Base-by-base conservation (phyloP, 2,797 vertebrate species). In the Myiotriccus ornatus region DNA sequence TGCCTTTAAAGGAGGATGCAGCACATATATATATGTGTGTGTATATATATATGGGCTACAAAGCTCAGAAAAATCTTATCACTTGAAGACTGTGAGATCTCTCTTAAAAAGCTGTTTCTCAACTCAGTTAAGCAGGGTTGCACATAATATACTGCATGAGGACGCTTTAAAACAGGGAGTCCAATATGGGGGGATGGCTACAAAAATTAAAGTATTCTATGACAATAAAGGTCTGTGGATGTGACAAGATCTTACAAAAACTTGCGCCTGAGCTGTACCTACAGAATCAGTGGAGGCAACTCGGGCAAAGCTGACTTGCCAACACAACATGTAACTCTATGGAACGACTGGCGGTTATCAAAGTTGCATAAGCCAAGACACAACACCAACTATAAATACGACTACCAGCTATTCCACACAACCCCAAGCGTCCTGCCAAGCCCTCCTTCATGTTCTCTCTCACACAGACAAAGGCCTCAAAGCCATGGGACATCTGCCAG, bases 391-490 rank as follows among this genome's bases (percentile, higher is more conserved):
- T 91, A 94, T 95, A 96, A 97, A 97, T 90, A 92, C n/a, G 83
- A 96, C 95, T 90, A 94, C 91, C 89, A 96, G 90, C 96, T 84
- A 93, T 43, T 95, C 91, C 76, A 78, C 89, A 91, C 90, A 95
- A 89, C 81, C 89, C 90, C 55, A 62, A 94, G 92, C 52, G 17
- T 88, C 93, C 96, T 96, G 95, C 94, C 83, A 96, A 97, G 91
- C 95, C 94, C 91, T 97, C 91, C 95, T 96, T 94, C 95, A 12
- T 94, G 91, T 96, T 96, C 95, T 94, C 95, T 96, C 96, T 97
- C 96, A 94, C 97, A 96, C 95, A 97, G 95, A 97, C 97, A 96
- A 96, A 97, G 96, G 96, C 96, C 97, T 97, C 94, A 96, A 92
- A 97, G 96, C 96, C 87, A 96, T 92, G 97, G 97, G 96, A 96